Conservation (phyloP, 2,888 invertebrate genomes). For the Chironomus riparius region DNA sequence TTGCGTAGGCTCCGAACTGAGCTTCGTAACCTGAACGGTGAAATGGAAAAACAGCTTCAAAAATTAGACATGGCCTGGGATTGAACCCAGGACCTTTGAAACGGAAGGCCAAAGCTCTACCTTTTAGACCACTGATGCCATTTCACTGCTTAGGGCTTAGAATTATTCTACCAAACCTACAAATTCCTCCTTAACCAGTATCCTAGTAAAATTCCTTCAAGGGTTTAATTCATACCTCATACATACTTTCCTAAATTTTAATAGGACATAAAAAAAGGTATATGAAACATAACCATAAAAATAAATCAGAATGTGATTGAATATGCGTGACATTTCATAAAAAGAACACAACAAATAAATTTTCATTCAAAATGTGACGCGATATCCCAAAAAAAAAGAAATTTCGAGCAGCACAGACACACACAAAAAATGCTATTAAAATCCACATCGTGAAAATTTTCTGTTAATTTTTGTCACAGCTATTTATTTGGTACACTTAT, state of each 20-base stretch:
- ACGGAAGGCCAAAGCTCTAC: too few relatives aligned
- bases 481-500: not conserved
- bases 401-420: not conserved
- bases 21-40: too few relatives aligned
- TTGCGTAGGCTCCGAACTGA: too few relatives aligned
- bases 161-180: too few relatives aligned
- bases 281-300: conserved; percentile 6
- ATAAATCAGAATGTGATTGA: conserved; percentile 22
- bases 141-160: too few relatives aligned
- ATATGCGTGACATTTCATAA: conserved; percentile 14
- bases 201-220: too few relatives aligned
- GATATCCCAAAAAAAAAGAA: not conserved
- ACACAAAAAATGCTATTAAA: not conserved
- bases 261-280: not conserved
- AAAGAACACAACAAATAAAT: not conserved
- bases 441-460: not conserved
- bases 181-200: too few relatives aligned
- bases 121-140: too few relatives aligned
- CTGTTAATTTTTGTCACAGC: not conserved
- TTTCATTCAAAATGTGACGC: not conserved
- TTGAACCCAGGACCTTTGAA: too few relatives aligned
- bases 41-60: too few relatives aligned
- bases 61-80: too few relatives aligned
- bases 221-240: too few relatives aligned
- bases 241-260: not conserved